phyloP scores from a whole-genome alignment of 2,113 vertebrate species.

The Panthera uncia region DNA sequence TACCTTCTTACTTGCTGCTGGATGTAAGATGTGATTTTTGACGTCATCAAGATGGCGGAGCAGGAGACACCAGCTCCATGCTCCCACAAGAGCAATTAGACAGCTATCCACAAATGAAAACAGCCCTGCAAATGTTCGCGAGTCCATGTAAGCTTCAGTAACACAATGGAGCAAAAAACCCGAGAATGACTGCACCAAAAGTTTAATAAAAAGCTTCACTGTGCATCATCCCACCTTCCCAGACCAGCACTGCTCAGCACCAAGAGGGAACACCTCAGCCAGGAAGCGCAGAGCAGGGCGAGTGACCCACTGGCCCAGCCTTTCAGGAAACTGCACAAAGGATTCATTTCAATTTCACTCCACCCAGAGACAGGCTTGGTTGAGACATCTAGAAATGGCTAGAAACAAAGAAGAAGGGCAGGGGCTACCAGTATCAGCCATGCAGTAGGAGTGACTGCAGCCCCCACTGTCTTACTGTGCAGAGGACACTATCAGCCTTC shows the following conservation, averaged over 20 bases:
- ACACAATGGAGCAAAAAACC: background rate
- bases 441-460: background rate
- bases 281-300: background rate
- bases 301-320: background rate
- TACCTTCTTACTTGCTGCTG: background rate
- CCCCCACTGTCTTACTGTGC: background rate
- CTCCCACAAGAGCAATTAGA: background rate
- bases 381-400: background rate
- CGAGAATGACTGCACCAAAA: background rate
- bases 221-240: background rate
- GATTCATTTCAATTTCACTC: background rate
- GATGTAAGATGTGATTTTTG: background rate
- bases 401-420: background rate
- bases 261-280: background rate
- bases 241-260: background rate
- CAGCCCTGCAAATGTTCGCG: background rate
- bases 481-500: background rate
- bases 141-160: background rate
- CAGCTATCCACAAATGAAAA: background rate
- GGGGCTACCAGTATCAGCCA: background rate
- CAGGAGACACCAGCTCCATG: background rate
- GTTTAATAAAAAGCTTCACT: background rate
- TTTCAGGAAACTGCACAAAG: background rate
- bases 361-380: background rate
- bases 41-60: background rate